Evolutionary conservation across 2,888 invertebrate species (phyloP).

Genomic region (Cheilosia pagana): DNA sequence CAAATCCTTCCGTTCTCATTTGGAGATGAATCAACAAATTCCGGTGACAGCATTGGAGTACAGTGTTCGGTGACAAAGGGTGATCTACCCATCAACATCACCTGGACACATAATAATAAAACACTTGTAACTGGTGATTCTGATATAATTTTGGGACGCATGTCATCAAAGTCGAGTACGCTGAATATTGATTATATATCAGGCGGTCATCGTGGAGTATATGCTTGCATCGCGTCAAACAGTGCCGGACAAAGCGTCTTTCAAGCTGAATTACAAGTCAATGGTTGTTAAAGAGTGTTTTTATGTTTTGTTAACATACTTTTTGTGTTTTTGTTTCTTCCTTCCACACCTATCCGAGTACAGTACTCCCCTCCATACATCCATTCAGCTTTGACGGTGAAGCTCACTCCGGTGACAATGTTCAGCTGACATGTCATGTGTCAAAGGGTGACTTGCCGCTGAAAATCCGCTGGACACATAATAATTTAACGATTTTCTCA

Average conservation of each 20-base stretch:
- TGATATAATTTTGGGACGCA: conserved; percentile 81
- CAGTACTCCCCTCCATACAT: conserved; percentile 88
- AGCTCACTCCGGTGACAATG: conserved; percentile 88
- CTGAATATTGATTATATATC: conserved; percentile 87
- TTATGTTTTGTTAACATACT: conserved; percentile 44
- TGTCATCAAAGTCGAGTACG: conserved; percentile 84
- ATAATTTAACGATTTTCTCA: conserved; percentile 81
- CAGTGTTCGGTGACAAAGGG: conserved; percentile 87
- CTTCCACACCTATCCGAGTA: conserved; percentile 24
- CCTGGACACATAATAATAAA: conserved; percentile 86
- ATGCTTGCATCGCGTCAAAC: conserved; percentile 87
- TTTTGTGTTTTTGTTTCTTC: conserved; percentile 40
- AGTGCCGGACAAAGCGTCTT: conserved; percentile 84
- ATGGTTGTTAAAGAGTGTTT: conserved; percentile 78
- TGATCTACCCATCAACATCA: conserved; percentile 87
- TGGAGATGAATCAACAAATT: conserved; percentile 89
- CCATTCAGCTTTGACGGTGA: conserved; percentile 83
- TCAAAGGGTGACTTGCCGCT: conserved; percentile 87
- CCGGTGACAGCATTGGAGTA: conserved; percentile 88
- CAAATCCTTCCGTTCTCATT: conserved; percentile 89
- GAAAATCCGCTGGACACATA: conserved; percentile 87
- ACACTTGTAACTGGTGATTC: conserved; percentile 80
- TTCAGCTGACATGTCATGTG: conserved; percentile 86
- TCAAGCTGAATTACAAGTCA: conserved; percentile 83
- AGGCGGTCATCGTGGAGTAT: conserved; percentile 87